Conservation (phyloP, 2,797 vertebrate genomes). For the Thaleichthys pacificus region DNA sequence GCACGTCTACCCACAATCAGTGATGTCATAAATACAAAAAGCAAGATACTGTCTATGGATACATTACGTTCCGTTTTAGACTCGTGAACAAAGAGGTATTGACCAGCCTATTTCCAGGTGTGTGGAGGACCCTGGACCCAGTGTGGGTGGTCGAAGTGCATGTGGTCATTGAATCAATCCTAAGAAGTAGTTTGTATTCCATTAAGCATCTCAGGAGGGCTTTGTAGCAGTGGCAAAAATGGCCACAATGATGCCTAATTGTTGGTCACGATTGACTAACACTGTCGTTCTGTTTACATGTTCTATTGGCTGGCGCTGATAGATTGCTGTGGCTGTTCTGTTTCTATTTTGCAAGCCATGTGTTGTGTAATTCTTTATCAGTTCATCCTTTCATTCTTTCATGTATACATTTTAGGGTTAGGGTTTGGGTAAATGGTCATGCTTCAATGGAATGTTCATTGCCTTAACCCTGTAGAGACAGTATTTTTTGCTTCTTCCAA, state of each 20-base stretch:
- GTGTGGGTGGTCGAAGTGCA: conserved; percentile 61
- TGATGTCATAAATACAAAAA: conserved; percentile 8
- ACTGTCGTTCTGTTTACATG: conserved; percentile 9
- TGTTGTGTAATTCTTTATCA: not conserved
- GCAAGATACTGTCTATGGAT: conserved; percentile 29
- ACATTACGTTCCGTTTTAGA: conserved; percentile 61
- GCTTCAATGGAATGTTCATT: conserved; percentile 5
- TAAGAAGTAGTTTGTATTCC: conserved; percentile 69
- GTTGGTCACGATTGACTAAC: conserved; percentile 36
- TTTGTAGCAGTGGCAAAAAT: conserved; percentile 52
- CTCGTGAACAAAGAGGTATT: conserved; percentile 53
- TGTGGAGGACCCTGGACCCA: conserved; percentile 50
- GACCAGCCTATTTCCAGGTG: conserved; percentile 51
- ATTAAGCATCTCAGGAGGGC: conserved; percentile 55
- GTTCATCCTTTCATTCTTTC: too few relatives aligned
- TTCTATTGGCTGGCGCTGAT: not conserved
- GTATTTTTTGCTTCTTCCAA: not conserved
- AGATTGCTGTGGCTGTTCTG: not conserved
- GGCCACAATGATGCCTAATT: conserved; percentile 51
- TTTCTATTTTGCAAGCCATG: not conserved
- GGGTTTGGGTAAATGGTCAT: too few relatives aligned
- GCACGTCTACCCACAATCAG: not conserved
- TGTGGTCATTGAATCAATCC: conserved; percentile 58
- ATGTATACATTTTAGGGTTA: too few relatives aligned
- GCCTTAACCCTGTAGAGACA: not conserved